phyloP scores from a whole-genome alignment of 2,113 vertebrate genomes.

The Lipophrys pholis region DNA sequence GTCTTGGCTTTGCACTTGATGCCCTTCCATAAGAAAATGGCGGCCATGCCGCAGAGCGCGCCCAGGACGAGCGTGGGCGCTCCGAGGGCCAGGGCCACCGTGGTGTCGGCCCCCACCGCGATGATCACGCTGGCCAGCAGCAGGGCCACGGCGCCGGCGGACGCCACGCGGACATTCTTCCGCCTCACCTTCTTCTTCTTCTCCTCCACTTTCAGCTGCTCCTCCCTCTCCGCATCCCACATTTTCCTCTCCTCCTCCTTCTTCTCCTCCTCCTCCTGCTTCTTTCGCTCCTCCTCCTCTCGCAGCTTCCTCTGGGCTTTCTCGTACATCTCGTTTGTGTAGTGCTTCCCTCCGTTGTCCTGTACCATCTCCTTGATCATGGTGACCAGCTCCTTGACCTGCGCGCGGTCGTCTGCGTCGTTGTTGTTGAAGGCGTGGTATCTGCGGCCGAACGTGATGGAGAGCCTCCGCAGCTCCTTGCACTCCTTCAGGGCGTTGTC shows the following conservation, averaged over 20 bases:
- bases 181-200: slow-evolving; percentile 52
- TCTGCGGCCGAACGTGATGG: slow-evolving; percentile 67
- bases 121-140: slow-evolving; percentile 67
- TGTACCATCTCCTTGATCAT: slow-evolving; percentile 76
- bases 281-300: slow-evolving; percentile 67
- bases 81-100: slow-evolving; percentile 75
- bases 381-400: slow-evolving; percentile 70
- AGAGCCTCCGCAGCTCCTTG: slow-evolving; percentile 70
- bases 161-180: slow-evolving; percentile 61
- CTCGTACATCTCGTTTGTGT: slow-evolving; percentile 77
- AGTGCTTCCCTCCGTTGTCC: slow-evolving; percentile 72
- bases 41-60: slow-evolving; percentile 61
- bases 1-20: slow-evolving; percentile 64
- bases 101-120: slow-evolving; percentile 66
- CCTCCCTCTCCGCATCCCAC: slow-evolving; percentile 75
- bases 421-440: slow-evolving; percentile 81
- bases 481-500: slow-evolving; percentile 69
- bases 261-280: slow-evolving; percentile 68
- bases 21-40: slow-evolving; percentile 71
- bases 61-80: slow-evolving; percentile 68
- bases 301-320: slow-evolving; percentile 64
- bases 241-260: slow-evolving; percentile 73
- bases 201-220: slow-evolving; percentile 54
- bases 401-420: slow-evolving; percentile 53
- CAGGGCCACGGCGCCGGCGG: slow-evolving; percentile 62